A percentile compares a stretch with the other conserved stretches of the same genome.
phyloP scores from a whole-genome alignment of 2,888 invertebrate species.

The Lycocerus yunnanus region DNA sequence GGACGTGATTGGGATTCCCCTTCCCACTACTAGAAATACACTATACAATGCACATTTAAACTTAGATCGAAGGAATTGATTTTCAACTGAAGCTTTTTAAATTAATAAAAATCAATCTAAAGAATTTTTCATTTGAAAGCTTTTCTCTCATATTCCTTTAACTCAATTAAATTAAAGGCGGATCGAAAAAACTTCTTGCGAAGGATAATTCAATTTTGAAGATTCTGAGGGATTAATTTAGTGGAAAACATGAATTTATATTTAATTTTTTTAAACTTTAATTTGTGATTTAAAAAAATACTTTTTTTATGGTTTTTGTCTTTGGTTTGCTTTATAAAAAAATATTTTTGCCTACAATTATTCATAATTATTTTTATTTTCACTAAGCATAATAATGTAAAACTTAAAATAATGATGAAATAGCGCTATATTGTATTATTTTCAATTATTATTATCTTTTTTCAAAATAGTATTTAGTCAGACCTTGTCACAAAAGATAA shows the following conservation, averaged over 20 bases:
- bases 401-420: no score
- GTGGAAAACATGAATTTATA: neutral
- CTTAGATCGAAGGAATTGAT: neutral
- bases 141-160: neutral
- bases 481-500: no score
- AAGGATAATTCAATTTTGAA: neutral
- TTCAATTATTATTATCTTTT: no score
- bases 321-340: no score
- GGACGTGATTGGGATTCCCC: neutral
- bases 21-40: neutral
- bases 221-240: neutral
- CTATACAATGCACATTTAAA: neutral
- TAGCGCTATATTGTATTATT: no score
- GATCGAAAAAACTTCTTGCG: neutral
- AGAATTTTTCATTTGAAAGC: neutral
- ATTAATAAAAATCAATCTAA: neutral
- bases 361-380: no score
- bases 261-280: neutral
- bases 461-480: no score
- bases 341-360: no score
- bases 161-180: neutral
- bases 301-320: no score
- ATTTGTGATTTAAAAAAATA: neutral
- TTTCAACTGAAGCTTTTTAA: neutral
- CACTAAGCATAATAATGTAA: no score